Evolutionary conservation across 2,888 invertebrate species (phyloP), one percentile per base, ranked within the genome.

Genomic region (Hemithea aestivaria): DNA sequence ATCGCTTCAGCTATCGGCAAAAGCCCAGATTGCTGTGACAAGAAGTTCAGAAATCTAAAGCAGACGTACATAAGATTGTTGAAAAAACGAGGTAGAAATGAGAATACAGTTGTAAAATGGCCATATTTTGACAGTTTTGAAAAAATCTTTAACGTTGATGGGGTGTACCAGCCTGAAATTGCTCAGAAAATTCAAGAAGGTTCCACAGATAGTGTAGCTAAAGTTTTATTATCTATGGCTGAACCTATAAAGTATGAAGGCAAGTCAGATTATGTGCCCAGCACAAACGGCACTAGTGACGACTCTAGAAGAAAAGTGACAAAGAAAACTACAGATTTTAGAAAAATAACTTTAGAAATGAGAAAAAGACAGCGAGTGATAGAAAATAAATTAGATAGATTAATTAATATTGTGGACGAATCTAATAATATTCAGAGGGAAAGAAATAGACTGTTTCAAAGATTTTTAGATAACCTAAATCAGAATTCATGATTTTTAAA

Each of bases 41-140:
- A 83, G 47, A 87, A 87, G 49, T 85, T 85, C 51, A 65, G 87
- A 37, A 87, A 87, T 53, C 56, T 87, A 26, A 87, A 87, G 54
- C 75, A 77, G 50, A 87, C 85, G 2, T 87, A 85, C 45, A 62
- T 85, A 8, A 62, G 87, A 43, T 49, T 85, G 40, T 52, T 87
- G 1, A 80, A 77, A 45, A 87, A 81, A 53, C 79, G 74, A 35
- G 77, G 66, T 27, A 62, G 61, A 28, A 69, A 66, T 46, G 76
- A 75, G 23, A 43, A 62, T 1, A 58, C 67, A 1, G 62, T 66
- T n/a, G 73, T 82, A 0, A 81, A 75, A 58, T 87, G 87, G 87
- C 81, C 82, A 22, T 87, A 81, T 45, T 87, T 84, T 66, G 71
- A 80, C 7, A 51, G 74, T 25, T 87, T 85, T 57, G 82, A 87